Percentiles rank a stretch among this genome's conserved stretches.
Conservation (phyloP, 2,113 vertebrate genomes). For the Cardinalis cardinalis region DNA sequence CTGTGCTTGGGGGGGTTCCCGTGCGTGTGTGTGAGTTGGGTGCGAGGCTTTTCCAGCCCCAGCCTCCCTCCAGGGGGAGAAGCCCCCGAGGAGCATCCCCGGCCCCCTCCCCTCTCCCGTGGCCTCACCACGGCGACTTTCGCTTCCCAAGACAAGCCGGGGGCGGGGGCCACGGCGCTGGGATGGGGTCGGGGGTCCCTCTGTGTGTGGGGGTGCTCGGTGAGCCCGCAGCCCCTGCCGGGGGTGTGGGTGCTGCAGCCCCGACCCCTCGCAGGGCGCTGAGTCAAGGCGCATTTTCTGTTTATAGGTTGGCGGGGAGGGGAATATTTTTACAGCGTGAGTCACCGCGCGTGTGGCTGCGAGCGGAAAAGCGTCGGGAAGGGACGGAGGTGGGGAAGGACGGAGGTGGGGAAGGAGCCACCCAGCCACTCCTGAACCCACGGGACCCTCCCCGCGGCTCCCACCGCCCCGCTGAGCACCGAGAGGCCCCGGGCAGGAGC, state of each 20-base stretch:
- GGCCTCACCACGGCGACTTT: fast-evolving
- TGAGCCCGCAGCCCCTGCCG: not conserved
- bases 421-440: fast-evolving
- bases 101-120: not conserved
- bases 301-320: not conserved
- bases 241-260: not conserved
- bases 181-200: not conserved
- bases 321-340: conserved; percentile 44
- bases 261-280: not conserved
- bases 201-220: fast-evolving
- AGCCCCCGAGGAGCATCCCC: not conserved
- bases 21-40: fast-evolving
- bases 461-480: fast-evolving
- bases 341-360: not conserved
- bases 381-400: not conserved
- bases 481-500: not conserved
- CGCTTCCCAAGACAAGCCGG: fast-evolving
- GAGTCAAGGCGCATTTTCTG: not conserved
- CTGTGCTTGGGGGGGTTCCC: no score
- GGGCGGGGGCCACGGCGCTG: fast-evolving
- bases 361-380: not conserved
- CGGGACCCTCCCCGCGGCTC: not conserved
- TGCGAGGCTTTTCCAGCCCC: not conserved
- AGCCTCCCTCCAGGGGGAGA: no score
- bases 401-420: not conserved